phyloP scores from a whole-genome alignment of 1,140 invertebrate genomes.

The Ericerus pela region DNA sequence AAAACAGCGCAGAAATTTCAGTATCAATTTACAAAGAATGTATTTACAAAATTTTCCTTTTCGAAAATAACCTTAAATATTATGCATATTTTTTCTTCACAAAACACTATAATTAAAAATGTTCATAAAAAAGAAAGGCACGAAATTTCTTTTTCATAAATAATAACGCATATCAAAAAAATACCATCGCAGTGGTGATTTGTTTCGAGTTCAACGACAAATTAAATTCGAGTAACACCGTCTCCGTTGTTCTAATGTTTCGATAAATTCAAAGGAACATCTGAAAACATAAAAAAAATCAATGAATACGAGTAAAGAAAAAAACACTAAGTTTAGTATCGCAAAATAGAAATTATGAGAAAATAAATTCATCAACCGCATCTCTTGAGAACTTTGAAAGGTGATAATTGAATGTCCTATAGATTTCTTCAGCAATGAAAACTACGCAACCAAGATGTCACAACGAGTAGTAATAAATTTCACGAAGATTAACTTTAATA shows the following conservation, averaged over 20 bases:
- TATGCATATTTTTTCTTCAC: background rate
- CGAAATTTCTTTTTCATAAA: slow-evolving; percentile 2
- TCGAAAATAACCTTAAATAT: background rate
- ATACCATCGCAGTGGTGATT: too few relatives aligned
- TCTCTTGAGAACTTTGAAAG: too few relatives aligned
- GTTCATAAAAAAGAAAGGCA: background rate
- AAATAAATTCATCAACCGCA: too few relatives aligned
- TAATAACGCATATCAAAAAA: too few relatives aligned
- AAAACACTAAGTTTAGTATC: background rate
- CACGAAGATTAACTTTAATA: too few relatives aligned
- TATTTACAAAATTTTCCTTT: slow-evolving; percentile 4
- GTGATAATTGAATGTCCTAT: too few relatives aligned
- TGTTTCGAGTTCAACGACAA: too few relatives aligned
- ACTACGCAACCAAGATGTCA: too few relatives aligned
- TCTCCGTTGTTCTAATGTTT: slow-evolving; percentile 20
- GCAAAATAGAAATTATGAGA: background rate
- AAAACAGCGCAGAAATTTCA: background rate
- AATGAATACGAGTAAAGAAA: background rate
- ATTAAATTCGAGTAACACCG: slow-evolving; percentile 2
- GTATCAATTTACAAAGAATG: slow-evolving; percentile 2
- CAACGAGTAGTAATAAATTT: too few relatives aligned
- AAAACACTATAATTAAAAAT: background rate
- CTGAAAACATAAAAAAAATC: slow-evolving; percentile 26
- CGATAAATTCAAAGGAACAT: slow-evolving; percentile 37
- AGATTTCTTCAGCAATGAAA: too few relatives aligned